Conservation (phyloP, 2,797 vertebrate genomes). For the Megalops cyprinoides region DNA sequence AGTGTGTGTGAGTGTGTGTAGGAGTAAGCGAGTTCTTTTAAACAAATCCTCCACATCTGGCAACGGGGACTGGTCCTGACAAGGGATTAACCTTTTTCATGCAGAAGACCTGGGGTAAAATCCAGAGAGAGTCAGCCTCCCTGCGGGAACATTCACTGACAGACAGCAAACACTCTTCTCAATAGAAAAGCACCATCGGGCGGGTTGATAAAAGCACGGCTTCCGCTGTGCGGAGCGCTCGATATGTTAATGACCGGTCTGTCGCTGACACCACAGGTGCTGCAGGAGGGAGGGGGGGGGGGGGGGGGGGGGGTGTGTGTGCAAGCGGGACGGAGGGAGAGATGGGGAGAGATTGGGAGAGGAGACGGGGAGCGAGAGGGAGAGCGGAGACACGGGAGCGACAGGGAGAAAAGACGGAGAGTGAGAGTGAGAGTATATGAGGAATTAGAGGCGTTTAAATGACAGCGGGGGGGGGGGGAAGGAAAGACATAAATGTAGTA, state of each 20-base stretch:
- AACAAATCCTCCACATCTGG: conserved; percentile 17
- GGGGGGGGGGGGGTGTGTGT: background rate
- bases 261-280: conserved; percentile 25
- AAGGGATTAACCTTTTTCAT: conserved; percentile 10
- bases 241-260: conserved; percentile 32
- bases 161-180: background rate
- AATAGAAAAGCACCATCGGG: background rate
- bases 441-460: too few species aligned
- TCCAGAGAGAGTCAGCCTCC: background rate
- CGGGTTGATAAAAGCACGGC: conserved; percentile 13
- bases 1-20: background rate
- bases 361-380: background rate
- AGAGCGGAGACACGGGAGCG: conserved; percentile 23
- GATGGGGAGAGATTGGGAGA: background rate
- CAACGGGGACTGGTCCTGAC: conserved; percentile 15
- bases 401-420: background rate
- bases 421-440: conserved; percentile 8
- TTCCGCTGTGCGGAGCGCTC: background rate
- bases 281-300: background rate
- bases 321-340: background rate
- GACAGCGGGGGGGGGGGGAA: background rate
- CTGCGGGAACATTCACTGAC: conserved; percentile 1
- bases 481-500: background rate
- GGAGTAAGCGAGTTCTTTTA: background rate
- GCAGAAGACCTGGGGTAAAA: background rate